Percentiles rank a stretch among this genome's conserved stretches.
These are phyloP conservation scores for Columba janthina DNA, from an alignment of 2,113 vertebrate genomes.

Conservation along the genomic window DNA sequence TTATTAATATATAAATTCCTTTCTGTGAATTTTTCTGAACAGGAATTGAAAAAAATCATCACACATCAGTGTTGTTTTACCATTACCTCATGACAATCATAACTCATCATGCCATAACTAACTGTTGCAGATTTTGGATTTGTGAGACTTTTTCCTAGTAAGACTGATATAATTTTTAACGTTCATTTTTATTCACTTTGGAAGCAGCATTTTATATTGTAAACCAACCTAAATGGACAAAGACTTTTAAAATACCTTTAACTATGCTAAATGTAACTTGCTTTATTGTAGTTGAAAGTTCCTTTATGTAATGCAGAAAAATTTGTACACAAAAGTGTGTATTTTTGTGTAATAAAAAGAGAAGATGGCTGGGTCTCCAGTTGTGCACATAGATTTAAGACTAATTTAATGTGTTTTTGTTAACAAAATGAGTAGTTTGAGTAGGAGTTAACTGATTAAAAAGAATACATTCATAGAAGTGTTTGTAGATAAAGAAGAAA, in stretches of 20 bases:
- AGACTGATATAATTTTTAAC: accelerated
- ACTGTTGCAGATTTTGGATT: not conserved
- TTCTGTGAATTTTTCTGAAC: not conserved
- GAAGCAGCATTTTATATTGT: not conserved
- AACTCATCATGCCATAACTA: not conserved
- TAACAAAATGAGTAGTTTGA: not conserved
- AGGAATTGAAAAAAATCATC: not conserved
- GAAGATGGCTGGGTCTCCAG: not conserved
- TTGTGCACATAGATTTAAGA: accelerated
- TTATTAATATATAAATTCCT: not conserved
- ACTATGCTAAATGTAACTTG: not conserved
- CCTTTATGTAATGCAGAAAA: not conserved
- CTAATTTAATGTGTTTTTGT: not conserved
- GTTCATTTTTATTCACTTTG: not conserved
- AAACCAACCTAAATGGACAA: not conserved
- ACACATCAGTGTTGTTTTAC: not conserved
- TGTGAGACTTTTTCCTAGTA: not conserved
- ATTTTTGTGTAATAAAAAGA: not conserved
- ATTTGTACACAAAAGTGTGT: not conserved
- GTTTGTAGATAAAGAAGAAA: not conserved
- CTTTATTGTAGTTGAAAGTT: not conserved
- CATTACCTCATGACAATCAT: accelerated
- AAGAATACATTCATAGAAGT: not conserved
- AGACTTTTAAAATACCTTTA: not conserved
- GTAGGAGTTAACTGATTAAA: not conserved